Evolutionary conservation across 2,888 invertebrate species (phyloP).

Genomic region (Trichopria drosophilae): DNA sequence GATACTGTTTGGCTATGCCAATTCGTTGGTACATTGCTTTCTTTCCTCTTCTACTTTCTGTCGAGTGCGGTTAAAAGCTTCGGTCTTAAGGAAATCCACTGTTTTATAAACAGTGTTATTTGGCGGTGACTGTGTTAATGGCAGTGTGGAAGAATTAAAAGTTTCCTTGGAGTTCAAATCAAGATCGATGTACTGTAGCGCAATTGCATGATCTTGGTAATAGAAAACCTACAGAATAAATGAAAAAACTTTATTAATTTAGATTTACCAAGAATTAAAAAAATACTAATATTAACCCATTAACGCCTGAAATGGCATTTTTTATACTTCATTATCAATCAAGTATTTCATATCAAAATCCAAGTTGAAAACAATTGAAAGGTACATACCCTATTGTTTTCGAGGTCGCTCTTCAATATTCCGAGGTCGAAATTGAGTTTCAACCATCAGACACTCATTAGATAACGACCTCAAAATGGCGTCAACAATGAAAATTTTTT

Average conservation of each 20-base stretch:
- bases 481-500: no score
- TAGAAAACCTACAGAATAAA: slow-evolving; percentile 41
- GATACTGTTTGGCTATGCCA: no score
- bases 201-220: slow-evolving; percentile 52
- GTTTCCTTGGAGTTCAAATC: slow-evolving; percentile 69
- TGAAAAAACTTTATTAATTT: no score
- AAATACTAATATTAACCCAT: neutral
- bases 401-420: no score
- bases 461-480: no score
- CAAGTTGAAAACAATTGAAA: no score
- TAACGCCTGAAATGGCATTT: neutral
- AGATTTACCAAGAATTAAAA: neutral
- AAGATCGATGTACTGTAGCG: slow-evolving; percentile 83
- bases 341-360: no score
- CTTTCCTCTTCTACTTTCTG: slow-evolving; percentile 77
- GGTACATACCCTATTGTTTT: no score
- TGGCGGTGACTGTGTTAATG: slow-evolving; percentile 56
- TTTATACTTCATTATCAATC: neutral
- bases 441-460: no score
- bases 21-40: slow-evolving; percentile 56
- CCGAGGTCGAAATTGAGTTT: no score
- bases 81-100: slow-evolving; percentile 91
- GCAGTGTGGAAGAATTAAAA: slow-evolving; percentile 53
- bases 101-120: slow-evolving; percentile 78
- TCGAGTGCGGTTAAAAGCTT: slow-evolving; percentile 85